Base-by-base conservation (phyloP, 2,888 invertebrate species). In the Pristionchus arcanus region DNA sequence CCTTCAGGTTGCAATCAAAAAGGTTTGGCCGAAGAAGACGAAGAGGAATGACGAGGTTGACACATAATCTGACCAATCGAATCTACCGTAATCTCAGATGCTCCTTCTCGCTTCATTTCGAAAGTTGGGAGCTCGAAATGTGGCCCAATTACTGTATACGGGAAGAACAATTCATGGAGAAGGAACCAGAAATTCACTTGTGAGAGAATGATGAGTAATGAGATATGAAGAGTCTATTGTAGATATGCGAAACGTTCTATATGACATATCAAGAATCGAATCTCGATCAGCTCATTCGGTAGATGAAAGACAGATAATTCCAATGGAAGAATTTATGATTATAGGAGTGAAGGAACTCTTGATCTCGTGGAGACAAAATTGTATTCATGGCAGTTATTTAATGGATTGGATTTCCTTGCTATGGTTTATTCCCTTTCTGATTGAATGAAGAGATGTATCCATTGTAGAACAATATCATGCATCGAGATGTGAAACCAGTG, bases 401-500 rank as follows among this genome's bases (percentile, higher is more conserved):
- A 84, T 84, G 84, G 55, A 84, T 31, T 84, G 21, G 84, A 84
- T 37, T 84, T 84, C 55, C 84, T 84, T 7, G 84, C 84, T 16
- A 84, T 59, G 84, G 84, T 84, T 19, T 25, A 25, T 77, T 77
- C 42, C 77, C n/a, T 15, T 25, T 49, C 1, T 42, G 21, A 42
- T 11, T 1, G 77, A 77, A 42, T 34, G 25, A n/a, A 42, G 42
- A 2, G 34, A 66, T 0, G 19, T 21, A 2, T 37, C 5, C 34
- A 55, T 84, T 84, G 31, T 55, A 84, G 84, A 84, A 84, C 84
- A 84, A 84, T 19, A 84, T 84, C 16, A 84, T 84, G 84, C 84
- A 84, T 55, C 55, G 84, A 19, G 84, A 84, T 84, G 55, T 84
- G 55, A 84, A 84, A 21, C 84, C 84, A n/a, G 84, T 84, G 13